Evolutionary conservation across 2,888 invertebrate species (phyloP), one percentile per base, ranked within the genome.

Genomic region (Drosophila seclusa): DNA sequence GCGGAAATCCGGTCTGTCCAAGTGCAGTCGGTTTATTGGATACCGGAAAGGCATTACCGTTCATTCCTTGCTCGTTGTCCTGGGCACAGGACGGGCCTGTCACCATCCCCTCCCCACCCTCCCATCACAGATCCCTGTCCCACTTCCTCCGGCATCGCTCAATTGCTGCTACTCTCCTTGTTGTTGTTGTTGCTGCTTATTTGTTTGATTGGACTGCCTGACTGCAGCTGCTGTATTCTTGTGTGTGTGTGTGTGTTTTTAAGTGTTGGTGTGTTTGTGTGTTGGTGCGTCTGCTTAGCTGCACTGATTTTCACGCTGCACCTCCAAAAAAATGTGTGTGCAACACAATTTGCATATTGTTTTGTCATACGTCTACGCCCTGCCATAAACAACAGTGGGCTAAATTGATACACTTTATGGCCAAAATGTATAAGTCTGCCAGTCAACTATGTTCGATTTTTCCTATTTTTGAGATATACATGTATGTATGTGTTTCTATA

Each of bases 1-100:
- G 87, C 92, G 92, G 92, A 92, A 88, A 90, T 92, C 92, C 92
- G 91, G 91, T 84, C 91, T 92, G 92, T 91, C 91, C 87, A 89
- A 92, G 92, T 89, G 91, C 90, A 91, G 92, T 92, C 93, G 91
- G 86, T 92, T 89, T 89, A 90, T 87, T 90, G 89, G 83, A 85
- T 85, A 90, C 88, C 92, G 91, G 91, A 92, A 92, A 85, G 87
- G 90, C 84, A 90, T 91, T 91, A 54, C 54, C 54, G 57, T 32
- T 45, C 36, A 32, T 65, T 59, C 48, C n/a, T 59, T 50, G 29
- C 34, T 36, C 52, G 27, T 57, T 48, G 36, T 49, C 42, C 48
- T 58, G 8, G 45, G 29, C n/a, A 29, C 36, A 49, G 58, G 24
- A 11, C 21, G 45, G 24, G 24, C 45, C 45, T 45, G 24, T 45